These are phyloP conservation scores for Antigone vipio DNA, from an alignment of 2,113 vertebrate species.

Conservation along the genomic window DNA sequence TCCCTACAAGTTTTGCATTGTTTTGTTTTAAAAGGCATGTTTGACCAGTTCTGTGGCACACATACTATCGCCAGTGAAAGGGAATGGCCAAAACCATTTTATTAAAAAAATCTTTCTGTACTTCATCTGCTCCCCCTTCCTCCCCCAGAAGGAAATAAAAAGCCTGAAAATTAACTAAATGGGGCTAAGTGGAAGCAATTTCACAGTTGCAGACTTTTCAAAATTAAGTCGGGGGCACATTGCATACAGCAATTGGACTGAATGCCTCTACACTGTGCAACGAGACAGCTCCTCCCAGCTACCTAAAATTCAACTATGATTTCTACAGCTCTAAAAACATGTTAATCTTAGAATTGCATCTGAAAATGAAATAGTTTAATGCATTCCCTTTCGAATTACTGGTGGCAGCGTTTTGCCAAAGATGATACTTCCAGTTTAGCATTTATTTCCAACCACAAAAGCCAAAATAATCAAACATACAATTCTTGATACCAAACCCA, in stretches of 20 bases:
- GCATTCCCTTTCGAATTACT: background rate
- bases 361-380: background rate
- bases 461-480: background rate
- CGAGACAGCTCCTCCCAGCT: background rate
- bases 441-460: background rate
- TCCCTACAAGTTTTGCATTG: background rate
- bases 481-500: background rate
- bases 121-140: background rate
- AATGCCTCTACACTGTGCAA: background rate
- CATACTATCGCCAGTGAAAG: background rate
- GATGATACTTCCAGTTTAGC: background rate
- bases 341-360: background rate
- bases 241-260: background rate
- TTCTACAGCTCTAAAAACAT: background rate
- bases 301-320: background rate
- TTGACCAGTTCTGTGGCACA: background rate
- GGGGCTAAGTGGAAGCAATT: slow-evolving; percentile 3
- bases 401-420: background rate
- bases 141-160: background rate
- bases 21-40: background rate
- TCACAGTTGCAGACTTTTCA: background rate
- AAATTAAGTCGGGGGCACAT: background rate
- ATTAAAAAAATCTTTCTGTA: background rate
- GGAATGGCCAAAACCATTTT: background rate
- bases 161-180: background rate